Evolutionary conservation across 2,797 vertebrate genomes (phyloP), one percentile per base, ranked within the genome.

Genomic region (Passerculus sandwichensis): DNA sequence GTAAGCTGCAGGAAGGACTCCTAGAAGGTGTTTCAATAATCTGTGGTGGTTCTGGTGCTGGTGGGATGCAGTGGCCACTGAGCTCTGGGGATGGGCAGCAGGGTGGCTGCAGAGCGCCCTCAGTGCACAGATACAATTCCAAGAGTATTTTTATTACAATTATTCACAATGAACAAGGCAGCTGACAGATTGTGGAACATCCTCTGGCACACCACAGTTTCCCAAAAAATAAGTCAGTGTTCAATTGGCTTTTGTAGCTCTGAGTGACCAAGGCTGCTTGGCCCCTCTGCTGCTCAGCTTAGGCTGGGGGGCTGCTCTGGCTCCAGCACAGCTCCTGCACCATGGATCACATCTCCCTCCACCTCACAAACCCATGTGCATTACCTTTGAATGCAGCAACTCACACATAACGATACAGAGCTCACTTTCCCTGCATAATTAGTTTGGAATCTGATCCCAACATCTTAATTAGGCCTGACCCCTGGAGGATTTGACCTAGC

Each of bases 401-500:
- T 70, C 4, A 1, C 67, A 54, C 38, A 5, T 7, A 65, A 36
- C 0, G 1, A 71, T 25, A 34, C 4, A 26, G 67, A 84, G 73
- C 76, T 92, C 85, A 13, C 75, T 94, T 86, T 57, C 70, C 70
- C 42, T 42, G 32, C 60, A 21, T 80, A 84, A 86, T 95, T 88
- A 88, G 34, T 66, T 75, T 54, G 38, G 73, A 66, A 88, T 89
- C 79, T 0, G 2, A 92, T 73, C 75, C 76, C 82, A 78, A 85
- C 76, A 45, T 78, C 92, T 94, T 95, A 88, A 96, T 93, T 83
- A 94, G 81, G 69, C 36, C 78, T 89, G 72, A 96, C 81, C 90
- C 65, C 84, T 50, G 38, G 86, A 72, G 94, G 79, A 87, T 92
- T 92, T 61, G 45, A 61, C 53, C 85, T 77, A 50, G 64, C 45